A percentile compares a stretch with the other conserved stretches of the same genome.
Evolutionary conservation across 2,113 vertebrate genomes (phyloP).

Genomic region (Triplophysa rosa): DNA sequence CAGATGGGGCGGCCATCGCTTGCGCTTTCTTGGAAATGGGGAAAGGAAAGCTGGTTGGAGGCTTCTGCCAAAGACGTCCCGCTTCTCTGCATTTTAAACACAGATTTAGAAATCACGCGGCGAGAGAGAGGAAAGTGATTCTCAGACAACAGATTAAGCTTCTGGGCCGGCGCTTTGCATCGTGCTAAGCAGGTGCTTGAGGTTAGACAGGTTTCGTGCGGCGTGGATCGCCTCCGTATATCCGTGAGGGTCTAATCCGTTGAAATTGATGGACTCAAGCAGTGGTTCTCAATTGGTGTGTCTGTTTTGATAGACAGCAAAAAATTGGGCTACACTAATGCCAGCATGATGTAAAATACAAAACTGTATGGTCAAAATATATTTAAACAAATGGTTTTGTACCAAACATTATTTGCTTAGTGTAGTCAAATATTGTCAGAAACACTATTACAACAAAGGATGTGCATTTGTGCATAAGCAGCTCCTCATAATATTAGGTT

Average conservation of each 20-base stretch:
- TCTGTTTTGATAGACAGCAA: background rate
- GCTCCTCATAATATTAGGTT: no score
- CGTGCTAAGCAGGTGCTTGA: constrained; percentile 32
- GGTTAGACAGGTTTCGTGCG: constrained; percentile 18
- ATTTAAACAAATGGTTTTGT: no score
- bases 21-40: constrained; percentile 56
- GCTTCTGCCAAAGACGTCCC: constrained; percentile 70
- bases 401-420: no score
- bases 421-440: no score
- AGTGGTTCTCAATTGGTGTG: background rate
- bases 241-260: background rate
- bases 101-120: constrained; percentile 74
- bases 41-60: constrained; percentile 58
- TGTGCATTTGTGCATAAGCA: no score
- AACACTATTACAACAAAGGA: no score
- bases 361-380: no score
- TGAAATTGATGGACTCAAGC: constrained; percentile 14
- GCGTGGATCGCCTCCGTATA: background rate
- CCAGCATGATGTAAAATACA: no score
- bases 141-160: constrained; percentile 19
- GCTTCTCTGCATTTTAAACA: constrained; percentile 74
- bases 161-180: background rate
- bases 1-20: constrained; percentile 56
- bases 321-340: no score
- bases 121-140: constrained; percentile 32